A percentile compares a stretch with the other conserved stretches of the same genome.
Conservation (phyloP, 1,140 invertebrate species). For the Drosophila pandora region DNA sequence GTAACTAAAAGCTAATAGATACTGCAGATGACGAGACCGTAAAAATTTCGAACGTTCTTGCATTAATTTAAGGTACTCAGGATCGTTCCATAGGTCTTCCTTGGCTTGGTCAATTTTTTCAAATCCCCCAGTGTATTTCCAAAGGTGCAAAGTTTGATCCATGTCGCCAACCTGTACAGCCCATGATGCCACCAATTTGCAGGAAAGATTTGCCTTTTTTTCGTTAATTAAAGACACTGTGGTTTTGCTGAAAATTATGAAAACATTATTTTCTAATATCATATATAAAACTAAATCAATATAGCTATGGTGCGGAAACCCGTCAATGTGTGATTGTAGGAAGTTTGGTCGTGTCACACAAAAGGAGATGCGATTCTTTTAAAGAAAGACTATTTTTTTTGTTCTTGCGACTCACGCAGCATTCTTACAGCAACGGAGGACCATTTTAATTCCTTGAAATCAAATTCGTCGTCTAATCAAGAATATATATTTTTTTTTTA, state of each 20-base stretch:
- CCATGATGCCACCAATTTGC: conserved; percentile 93
- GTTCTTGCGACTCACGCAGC: too few relatives aligned
- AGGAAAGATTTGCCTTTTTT: conserved; percentile 88
- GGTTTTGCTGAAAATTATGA: conserved; percentile 88
- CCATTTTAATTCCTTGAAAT: too few relatives aligned
- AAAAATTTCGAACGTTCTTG: conserved; percentile 93
- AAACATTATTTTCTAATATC: neutral
- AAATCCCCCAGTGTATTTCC: conserved; percentile 97
- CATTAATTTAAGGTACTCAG: conserved; percentile 90
- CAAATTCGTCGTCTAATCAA: too few relatives aligned
- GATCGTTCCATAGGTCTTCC: conserved; percentile 88
- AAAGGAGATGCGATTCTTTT: too few relatives aligned
- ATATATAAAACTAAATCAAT: too few relatives aligned
- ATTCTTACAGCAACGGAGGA: too few relatives aligned
- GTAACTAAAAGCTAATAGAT: conserved; percentile 95
- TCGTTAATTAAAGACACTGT: conserved; percentile 91
- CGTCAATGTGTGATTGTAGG: too few relatives aligned
- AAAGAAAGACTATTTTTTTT: too few relatives aligned
- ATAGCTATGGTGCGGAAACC: too few relatives aligned
- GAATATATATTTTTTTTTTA: too few relatives aligned
- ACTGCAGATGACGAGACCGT: conserved; percentile 95
- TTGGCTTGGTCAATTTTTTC: conserved; percentile 93
- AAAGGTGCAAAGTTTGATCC: conserved; percentile 98
- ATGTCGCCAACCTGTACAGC: conserved; percentile 97
- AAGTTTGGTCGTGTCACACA: too few relatives aligned